Evolutionary conservation across 2,888 invertebrate species (phyloP).

Genomic region (Limnephilus lunatus): DNA sequence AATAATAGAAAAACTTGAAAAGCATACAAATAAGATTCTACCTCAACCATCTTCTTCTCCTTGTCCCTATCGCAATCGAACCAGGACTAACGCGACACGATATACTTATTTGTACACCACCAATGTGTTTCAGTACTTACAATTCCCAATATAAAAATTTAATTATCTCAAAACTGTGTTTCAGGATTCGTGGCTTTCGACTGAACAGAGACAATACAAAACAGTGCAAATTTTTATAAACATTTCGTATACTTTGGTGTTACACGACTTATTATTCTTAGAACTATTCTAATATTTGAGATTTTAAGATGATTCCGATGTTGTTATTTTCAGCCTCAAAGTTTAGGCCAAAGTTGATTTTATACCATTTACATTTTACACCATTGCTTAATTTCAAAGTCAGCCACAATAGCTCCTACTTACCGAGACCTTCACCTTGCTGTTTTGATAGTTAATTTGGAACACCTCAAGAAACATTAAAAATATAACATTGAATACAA

Average conservation of each 20-base stretch:
- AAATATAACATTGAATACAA: not conserved
- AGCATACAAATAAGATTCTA: too few species aligned
- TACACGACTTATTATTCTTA: not conserved
- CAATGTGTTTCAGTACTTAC: too few species aligned
- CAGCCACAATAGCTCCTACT: not conserved
- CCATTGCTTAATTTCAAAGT: not conserved
- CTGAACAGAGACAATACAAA: too few species aligned
- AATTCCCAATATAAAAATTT: too few species aligned
- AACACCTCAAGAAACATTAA: not conserved
- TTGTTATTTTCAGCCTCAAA: not conserved
- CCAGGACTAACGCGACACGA: too few species aligned
- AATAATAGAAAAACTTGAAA: too few species aligned
- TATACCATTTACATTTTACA: not conserved
- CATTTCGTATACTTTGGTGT: not conserved
- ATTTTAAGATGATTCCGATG: not conserved
- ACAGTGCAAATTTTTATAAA: not conserved
- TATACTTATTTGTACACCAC: too few species aligned
- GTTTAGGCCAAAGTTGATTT: not conserved
- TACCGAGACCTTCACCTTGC: not conserved
- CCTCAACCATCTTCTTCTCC: too few species aligned
- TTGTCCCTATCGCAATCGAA: too few species aligned
- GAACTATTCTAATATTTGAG: not conserved
- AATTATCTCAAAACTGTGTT: too few species aligned
- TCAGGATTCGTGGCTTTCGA: too few species aligned
- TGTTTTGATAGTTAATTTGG: not conserved